phyloP scores from a whole-genome alignment of 2,888 invertebrate species.

The Netelia melanura region DNA sequence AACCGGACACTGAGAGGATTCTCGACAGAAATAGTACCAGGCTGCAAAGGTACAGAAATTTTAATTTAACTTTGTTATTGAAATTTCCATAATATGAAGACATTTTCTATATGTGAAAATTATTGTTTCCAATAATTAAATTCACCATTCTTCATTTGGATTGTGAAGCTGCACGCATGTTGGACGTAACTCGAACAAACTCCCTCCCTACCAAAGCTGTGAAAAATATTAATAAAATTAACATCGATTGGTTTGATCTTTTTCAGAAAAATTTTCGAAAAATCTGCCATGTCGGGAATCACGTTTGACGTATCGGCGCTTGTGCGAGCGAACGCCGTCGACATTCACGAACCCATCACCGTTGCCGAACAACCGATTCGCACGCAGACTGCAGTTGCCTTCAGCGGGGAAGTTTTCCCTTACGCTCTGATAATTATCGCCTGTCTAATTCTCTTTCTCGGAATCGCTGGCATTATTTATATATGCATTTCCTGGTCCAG shows the following conservation, averaged over 20 bases:
- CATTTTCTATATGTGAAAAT: neutral
- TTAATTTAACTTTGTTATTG: slow-evolving; percentile 52
- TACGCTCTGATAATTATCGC: slow-evolving; percentile 95
- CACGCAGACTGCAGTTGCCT: slow-evolving; percentile 86
- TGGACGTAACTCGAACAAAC: no score
- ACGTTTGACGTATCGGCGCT: slow-evolving; percentile 89
- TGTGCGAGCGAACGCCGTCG: slow-evolving; percentile 89
- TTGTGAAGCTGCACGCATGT: no score
- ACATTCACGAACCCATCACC: slow-evolving; percentile 88
- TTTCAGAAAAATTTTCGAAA: slow-evolving; percentile 87
- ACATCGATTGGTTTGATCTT: slow-evolving; percentile 45
- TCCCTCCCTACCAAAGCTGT: no score
- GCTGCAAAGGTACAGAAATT: slow-evolving; percentile 87
- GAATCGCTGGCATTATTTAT: slow-evolving; percentile 95
- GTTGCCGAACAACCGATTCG: slow-evolving; percentile 85
- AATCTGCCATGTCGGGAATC: slow-evolving; percentile 88
- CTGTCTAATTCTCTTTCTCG: slow-evolving; percentile 94
- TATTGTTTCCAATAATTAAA: no score
- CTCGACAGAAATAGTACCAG: slow-evolving; percentile 90
- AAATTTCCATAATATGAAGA: neutral
- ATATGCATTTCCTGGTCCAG: slow-evolving; percentile 97
- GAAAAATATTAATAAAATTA: no score
- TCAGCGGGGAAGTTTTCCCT: slow-evolving; percentile 92
- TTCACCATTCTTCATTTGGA: no score
- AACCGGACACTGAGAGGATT: slow-evolving; percentile 91